Base-by-base conservation (phyloP, 2,888 invertebrate genomes). In the Trisateles emortualis region DNA sequence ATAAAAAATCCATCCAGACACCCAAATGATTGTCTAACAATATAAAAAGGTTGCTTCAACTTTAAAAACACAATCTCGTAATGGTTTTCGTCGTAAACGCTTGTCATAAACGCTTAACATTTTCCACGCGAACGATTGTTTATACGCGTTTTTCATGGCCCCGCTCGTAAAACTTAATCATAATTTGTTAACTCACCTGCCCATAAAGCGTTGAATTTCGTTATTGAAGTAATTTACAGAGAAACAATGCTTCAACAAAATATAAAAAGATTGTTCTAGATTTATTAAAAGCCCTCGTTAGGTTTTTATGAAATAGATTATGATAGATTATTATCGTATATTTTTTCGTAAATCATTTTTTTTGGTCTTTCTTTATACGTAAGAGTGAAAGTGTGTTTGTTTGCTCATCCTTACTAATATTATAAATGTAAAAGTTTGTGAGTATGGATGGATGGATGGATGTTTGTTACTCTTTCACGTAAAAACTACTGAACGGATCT, bases 61-160 rank as follows among this genome's bases (percentile, higher is more conserved):
- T 42, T 49, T 48, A 29, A 53, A 51, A 66, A 62, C 49, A 42
- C 46, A 66, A 49, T 64, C 57, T 40, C 42, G 45, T 68, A 64
- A 71, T 68, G 60, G 51, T 17, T 50, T 16, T 2, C n/a, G 13
- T 64, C 64, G 42, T 71, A 68, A 71, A 68, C 22, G 36, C 26
- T 13, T 38, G 41, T 30, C 47, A 48, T 71, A 68, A 64, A 71
- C 45, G 56, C 46, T 42, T 36, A 57, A 51, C 52, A 69, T 61
- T 69, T 66, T 40, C 17, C 52, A 42, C 49, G 57, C 41, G 54
- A 62, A 44, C 22, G 19, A 54, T 66, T 69, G 67, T 57, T 45
- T 68, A 52, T 40, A 47, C 30, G 40, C 30, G 40, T 39, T n/a
- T 61, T 62, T 45, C 40, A 50, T 39, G 57, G 2, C 22, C 9